Evolutionary conservation across 2,888 invertebrate genomes (phyloP).

Genomic region (Meganola albula): DNA sequence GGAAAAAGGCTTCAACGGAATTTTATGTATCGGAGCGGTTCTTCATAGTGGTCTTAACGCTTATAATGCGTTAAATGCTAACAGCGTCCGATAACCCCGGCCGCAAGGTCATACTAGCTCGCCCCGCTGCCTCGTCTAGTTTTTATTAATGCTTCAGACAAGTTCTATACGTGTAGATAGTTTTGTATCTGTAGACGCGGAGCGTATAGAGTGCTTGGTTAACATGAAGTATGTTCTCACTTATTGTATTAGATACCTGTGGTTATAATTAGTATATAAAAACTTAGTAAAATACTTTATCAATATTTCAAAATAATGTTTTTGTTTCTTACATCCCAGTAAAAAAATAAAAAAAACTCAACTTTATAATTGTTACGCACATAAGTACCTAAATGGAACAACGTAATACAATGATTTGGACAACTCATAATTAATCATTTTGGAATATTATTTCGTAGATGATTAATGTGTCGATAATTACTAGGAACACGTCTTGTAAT

Average conservation of each 20-base stretch:
- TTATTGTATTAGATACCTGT: too few relatives aligned
- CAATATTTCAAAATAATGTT: too few relatives aligned
- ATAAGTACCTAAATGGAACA: conserved; percentile 35
- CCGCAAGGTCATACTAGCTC: conserved; percentile 64
- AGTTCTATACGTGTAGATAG: conserved; percentile 33
- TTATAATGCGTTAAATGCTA: conserved; percentile 73
- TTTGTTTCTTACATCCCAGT: too few relatives aligned
- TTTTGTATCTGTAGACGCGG: conserved; percentile 20
- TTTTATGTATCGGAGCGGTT: conserved; percentile 69
- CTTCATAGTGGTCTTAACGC: conserved; percentile 67
- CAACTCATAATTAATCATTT: conserved; percentile 53
- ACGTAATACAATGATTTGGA: conserved; percentile 35
- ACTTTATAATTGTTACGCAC: conserved; percentile 31
- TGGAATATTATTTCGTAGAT: conserved; percentile 45
- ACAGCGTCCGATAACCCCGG: conserved; percentile 72
- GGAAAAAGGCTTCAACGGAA: conserved; percentile 72
- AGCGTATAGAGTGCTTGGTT: too few relatives aligned
- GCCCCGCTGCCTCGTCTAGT: conserved; percentile 45
- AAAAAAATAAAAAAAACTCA: too few relatives aligned
- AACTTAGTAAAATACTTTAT: too few relatives aligned
- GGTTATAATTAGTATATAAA: too few relatives aligned
- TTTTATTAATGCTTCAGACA: conserved; percentile 43
- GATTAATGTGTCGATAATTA: conserved; percentile 56
- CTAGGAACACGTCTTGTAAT: conserved; percentile 38
- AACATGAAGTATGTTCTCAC: too few relatives aligned